A percentile compares a stretch with the other conserved stretches of the same genome.
phyloP scores from a whole-genome alignment of 1,140 invertebrate genomes.

The Brachionus sp. region DNA sequence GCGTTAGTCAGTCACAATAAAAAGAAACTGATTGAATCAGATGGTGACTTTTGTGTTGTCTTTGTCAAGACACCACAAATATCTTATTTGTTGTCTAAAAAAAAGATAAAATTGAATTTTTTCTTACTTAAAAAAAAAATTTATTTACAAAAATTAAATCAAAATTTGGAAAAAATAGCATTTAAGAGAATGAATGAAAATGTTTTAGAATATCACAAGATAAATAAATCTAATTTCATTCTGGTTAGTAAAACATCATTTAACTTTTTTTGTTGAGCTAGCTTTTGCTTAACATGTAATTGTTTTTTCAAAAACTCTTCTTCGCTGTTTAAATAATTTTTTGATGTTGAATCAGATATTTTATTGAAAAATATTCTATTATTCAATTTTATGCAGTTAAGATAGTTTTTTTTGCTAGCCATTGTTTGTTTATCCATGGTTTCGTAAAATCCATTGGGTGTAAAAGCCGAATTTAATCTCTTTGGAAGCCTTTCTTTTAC shows the following conservation, averaged over 20 bases:
- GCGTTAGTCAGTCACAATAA: no score
- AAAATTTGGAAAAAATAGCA: no score
- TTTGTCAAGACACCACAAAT: no score
- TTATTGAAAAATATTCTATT: background rate
- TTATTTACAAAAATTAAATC: no score
- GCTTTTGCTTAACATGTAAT: background rate
- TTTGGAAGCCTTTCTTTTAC: background rate
- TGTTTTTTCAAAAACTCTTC: background rate
- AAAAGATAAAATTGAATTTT: no score
- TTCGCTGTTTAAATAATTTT: background rate
- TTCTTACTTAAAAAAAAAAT: no score
- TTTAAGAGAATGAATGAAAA: background rate
- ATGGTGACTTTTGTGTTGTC: no score
- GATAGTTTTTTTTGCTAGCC: constrained; percentile 12
- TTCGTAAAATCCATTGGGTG: background rate
- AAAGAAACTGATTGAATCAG: no score
- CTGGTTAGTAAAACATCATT: constrained; percentile 13
- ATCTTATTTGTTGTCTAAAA: no score
- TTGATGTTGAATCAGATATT: background rate
- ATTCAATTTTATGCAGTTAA: background rate
- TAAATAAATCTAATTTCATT: constrained; percentile 39
- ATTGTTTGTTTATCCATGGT: background rate
- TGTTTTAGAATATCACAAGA: background rate
- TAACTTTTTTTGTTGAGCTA: background rate
- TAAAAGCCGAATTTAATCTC: constrained; percentile 2